Conservation (phyloP, 2,888 invertebrate genomes). For the Ethmia dodecea region DNA sequence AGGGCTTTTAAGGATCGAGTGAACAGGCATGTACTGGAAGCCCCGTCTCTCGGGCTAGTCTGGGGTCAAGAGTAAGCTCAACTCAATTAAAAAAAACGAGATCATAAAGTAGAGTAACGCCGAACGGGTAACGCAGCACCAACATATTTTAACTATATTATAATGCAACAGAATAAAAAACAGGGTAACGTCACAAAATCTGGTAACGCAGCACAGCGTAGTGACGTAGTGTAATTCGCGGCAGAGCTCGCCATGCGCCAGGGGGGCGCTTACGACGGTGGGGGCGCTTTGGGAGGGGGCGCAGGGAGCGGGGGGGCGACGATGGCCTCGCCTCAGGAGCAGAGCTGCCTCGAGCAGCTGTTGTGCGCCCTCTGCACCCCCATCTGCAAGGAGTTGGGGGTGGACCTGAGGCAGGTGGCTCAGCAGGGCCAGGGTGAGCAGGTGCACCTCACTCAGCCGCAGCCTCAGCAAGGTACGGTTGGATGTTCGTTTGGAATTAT, state of each 20-base stretch:
- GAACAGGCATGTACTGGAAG: no score
- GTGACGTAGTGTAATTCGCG: constrained; percentile 2
- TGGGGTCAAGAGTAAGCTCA: no score
- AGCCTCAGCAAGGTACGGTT: constrained; percentile 36
- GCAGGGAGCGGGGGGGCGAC: constrained; percentile 15
- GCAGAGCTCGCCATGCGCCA: constrained; percentile 62
- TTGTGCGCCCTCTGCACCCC: constrained; percentile 67
- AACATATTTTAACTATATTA: no score
- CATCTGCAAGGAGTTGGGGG: constrained; percentile 69
- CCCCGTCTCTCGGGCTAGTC: no score
- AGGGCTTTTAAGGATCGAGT: no score
- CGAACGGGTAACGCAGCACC: no score
- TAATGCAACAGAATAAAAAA: no score
- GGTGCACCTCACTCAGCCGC: constrained; percentile 58
- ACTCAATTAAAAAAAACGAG: no score
- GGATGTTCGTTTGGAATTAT: no score
- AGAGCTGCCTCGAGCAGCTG: constrained; percentile 61
- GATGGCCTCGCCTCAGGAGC: constrained; percentile 30
- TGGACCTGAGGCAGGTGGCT: constrained; percentile 54
- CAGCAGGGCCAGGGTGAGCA: constrained; percentile 40
- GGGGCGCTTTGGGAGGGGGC: constrained; percentile 24
- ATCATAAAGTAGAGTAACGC: no score
- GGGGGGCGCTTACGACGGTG: constrained; percentile 54
- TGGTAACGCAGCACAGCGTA: no score
- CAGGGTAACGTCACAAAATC: no score